Evolutionary conservation across 2,888 invertebrate genomes (phyloP).

Genomic region (Trachelus tabidus): DNA sequence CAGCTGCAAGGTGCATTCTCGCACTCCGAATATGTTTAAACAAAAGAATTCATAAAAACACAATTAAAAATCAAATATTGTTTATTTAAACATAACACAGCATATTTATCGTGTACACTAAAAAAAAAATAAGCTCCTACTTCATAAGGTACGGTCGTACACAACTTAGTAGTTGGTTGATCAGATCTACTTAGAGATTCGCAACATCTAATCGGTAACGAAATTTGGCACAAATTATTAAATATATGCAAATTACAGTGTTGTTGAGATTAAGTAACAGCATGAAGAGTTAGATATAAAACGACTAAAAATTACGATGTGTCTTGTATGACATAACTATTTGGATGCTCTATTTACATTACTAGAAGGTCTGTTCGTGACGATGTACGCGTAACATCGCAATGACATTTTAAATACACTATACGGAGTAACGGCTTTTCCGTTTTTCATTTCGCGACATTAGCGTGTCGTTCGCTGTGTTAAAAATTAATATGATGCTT

Average conservation of each 20-base stretch:
- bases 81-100: background rate
- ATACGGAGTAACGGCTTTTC: background rate
- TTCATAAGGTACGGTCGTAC: background rate
- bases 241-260: background rate
- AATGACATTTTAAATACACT: background rate
- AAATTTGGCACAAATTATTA: background rate
- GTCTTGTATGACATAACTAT: background rate
- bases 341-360: slow-evolving; percentile 1
- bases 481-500: background rate
- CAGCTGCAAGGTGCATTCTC: too few relatives aligned
- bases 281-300: background rate
- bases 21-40: too few relatives aligned
- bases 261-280: background rate
- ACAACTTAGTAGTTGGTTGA: background rate
- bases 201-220: background rate
- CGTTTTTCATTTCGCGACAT: background rate
- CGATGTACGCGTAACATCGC: background rate
- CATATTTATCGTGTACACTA: background rate
- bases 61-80: background rate
- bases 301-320: background rate
- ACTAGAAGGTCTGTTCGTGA: background rate
- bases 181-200: background rate
- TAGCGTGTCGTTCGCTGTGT: background rate
- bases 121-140: background rate
- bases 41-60: background rate